Base-by-base conservation (phyloP, 2,797 vertebrate genomes). In the Lerista edwardsae region DNA sequence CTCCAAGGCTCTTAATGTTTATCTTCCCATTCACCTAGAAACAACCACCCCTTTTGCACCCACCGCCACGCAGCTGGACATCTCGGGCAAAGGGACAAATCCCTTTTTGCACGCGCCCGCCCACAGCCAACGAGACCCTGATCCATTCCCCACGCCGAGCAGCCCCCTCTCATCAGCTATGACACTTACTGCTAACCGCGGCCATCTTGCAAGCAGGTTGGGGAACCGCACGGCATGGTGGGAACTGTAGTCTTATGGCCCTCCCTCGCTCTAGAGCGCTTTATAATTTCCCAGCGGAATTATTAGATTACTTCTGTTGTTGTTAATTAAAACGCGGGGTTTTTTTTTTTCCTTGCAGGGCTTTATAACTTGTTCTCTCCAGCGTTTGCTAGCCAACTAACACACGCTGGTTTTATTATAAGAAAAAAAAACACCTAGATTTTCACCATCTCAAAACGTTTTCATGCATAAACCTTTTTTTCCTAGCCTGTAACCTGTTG, bases 191-290 rank as follows among this genome's bases (percentile, higher is more conserved):
- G 6, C 27, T 29, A 0, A 81, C 10, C 2, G 19, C 21, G 8
- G 79, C 61, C 84, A 86, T 86, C 65, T 86, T 86, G 73, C 14
- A 27, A 41, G 10, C 19, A 11, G 36, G 4, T 3, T 3, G 4
- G 11, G 19, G 10, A 47, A 27, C 27, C 73, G 8, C 73, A 27
- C 9, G 0, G 84, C 31, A 51, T 77, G 72, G 51, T 86, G 84
- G 84, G 84, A 82, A 77, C 3, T 62, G 84, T 86, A 86, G 79
- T 86, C 64, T 81, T 39, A 7, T 34, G 15, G 15, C 12, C 39
- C 8, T 51, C 41, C 9, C 41, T 44, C 67, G 19, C 65, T 21
- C n/a, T n/a, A n/a, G 65, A 3, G 3, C 11, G 47, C 47, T 44
- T 44, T 47, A 10, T 11, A 11, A 47, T 11, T 47, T 47, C 47